phyloP scores from a whole-genome alignment of 1,140 invertebrate species.

The Tenebrio molitor region DNA sequence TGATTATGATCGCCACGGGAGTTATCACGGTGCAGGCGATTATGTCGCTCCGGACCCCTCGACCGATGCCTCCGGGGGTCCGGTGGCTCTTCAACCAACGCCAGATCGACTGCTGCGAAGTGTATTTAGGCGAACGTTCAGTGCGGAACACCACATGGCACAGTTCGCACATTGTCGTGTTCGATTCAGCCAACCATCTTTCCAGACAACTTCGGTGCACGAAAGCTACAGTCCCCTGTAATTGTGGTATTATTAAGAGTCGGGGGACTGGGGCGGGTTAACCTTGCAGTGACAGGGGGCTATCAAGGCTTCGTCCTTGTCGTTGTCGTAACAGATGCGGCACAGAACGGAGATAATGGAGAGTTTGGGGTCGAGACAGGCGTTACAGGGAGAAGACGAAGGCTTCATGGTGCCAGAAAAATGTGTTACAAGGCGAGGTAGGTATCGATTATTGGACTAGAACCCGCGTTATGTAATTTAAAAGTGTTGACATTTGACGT shows the following conservation, averaged over 20 bases:
- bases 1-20: slow-evolving; percentile 67
- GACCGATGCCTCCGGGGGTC: slow-evolving; percentile 49
- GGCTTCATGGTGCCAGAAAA: slow-evolving; percentile 3
- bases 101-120: slow-evolving; percentile 61
- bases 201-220: slow-evolving; percentile 79
- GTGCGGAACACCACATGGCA: slow-evolving; percentile 72
- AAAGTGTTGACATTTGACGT: slow-evolving; percentile 21
- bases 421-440: too few species aligned
- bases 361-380: slow-evolving; percentile 46
- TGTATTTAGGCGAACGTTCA: slow-evolving; percentile 63
- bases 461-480: slow-evolving; percentile 33
- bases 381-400: slow-evolving; percentile 14
- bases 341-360: slow-evolving; percentile 63
- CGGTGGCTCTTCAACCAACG: slow-evolving; percentile 54
- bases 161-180: slow-evolving; percentile 73
- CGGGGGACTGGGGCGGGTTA: slow-evolving; percentile 9
- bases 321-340: slow-evolving; percentile 65
- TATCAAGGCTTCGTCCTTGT: slow-evolving; percentile 63
- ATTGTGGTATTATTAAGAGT: slow-evolving; percentile 41
- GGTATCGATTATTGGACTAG: slow-evolving; percentile 1
- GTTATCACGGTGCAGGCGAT: slow-evolving; percentile 67
- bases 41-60: slow-evolving; percentile 65
- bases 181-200: slow-evolving; percentile 77
- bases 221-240: slow-evolving; percentile 75
- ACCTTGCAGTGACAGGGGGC: slow-evolving; percentile 65